Base-by-base conservation (phyloP, 2,113 vertebrate species). In the Dipodomys spectabilis region DNA sequence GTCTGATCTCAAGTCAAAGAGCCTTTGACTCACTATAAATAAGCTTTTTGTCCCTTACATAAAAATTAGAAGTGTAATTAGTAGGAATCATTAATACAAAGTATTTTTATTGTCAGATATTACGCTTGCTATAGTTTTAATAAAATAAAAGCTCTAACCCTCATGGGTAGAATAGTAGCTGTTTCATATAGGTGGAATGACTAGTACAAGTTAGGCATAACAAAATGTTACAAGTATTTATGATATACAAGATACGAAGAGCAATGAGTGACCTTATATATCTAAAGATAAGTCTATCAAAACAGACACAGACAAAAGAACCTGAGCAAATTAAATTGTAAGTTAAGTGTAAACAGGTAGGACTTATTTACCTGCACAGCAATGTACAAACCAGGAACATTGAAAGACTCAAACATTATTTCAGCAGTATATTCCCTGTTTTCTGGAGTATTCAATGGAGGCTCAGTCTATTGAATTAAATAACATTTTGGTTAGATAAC, bases 341-440 rank as follows among this genome's bases (percentile, higher is more conserved):
- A 80, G 25, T 68, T n/a, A 94, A 39, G 19, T 15, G 5, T 81
- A 91, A 60, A 19, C 30, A 82, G 20, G 30, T 23, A 62, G 8
- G 91, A 86, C 7, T 69, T 7, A 72, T 97, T 97, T 97, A 99
- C 99, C 99, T 99, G 99, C 96, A 99, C 99, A 92, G 99, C 99
- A 84, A 99, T 99, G 98, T 99, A 99, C 90, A 99, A 98, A 68
- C 99, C 99, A 16, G 99, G 99, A 77, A 99, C 99, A 12, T 99
- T 99, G 98, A 99, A 99, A 86, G 99, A 99, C 97, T 99, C 99
- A 0, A 99, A 99, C 99, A 99, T 99, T 97, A 99, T 99, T 98
- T 99, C 99, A 68, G 99, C 99, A 77, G 99, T 99, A 98, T 99
- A 99, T 98, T 99, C 99, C 96, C 99, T 98, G 96, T 99, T 99